Base-by-base conservation (phyloP, 2,113 vertebrate species). In the Thalassarche chlororhynchos region DNA sequence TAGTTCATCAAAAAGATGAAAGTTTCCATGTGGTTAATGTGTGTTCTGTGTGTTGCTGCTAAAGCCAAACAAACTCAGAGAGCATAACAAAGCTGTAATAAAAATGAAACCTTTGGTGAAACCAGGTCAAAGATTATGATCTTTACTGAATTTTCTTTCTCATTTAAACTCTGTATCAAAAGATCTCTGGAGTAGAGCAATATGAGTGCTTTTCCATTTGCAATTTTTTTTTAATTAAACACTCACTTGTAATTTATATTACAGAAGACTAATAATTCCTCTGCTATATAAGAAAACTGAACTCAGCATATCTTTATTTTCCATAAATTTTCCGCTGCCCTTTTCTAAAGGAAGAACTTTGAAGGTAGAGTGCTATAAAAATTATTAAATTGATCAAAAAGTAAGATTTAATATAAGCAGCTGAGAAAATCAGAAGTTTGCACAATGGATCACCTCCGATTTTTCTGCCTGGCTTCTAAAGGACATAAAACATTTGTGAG, bases 281-380 rank as follows among this genome's bases (percentile, higher is more conserved):
- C 64, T 77, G 18, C 68, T 80, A 26, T 90, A n/a, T 72, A 77
- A 72, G 65, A 95, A 96, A 92, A 87, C 55, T 88, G 78, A 94
- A 82, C 52, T 95, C 92, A 93, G 84, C 74, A 24, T 80, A 89
- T 81, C 77, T 94, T 92, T 85, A 91, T 91, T 95, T 96, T 89
- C 91, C 70, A 93, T 96, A 91, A 93, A 91, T 96, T 96, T 96
- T 82, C 58, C 58, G 16, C 34, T 96, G 69, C 91, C 86, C 70
- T 95, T 97, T 95, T 84, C 83, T 91, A 74, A 78, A 82, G 54
- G 42, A 90, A 90, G 78, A 89, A 58, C 42, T 80, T 75, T 47
- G 62, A 91, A 93, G 40, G 31, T 70, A 85, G 58, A 75, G 34
- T 44, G 15, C 38, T 84, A 68, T 90, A 91, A 97, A 91, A 94